Conservation (phyloP, 2,113 vertebrate genomes). For the Nanorana parkeri region DNA sequence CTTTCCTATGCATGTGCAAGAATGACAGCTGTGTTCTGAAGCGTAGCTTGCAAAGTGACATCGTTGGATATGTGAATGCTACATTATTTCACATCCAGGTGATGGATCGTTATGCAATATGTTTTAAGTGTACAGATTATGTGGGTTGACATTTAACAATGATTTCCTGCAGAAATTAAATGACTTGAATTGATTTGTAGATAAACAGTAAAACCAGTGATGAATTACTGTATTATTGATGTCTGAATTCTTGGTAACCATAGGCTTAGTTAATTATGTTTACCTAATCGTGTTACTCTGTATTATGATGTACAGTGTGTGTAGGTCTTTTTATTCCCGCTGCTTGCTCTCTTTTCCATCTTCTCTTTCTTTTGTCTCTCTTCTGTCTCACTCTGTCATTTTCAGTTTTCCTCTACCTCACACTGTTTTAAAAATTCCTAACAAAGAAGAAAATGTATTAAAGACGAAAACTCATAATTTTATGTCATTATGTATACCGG, state of each 20-base stretch:
- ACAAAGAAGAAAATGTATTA: too few species aligned
- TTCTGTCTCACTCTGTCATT: too few species aligned
- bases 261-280: constrained; percentile 26
- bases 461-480: too few species aligned
- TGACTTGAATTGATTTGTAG: constrained; percentile 20
- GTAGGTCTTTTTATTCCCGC: too few species aligned
- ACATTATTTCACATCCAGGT: constrained; percentile 25
- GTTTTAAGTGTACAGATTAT: constrained; percentile 15
- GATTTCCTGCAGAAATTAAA: constrained; percentile 5
- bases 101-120: constrained; percentile 19
- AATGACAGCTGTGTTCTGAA: too few species aligned
- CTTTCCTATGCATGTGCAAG: too few species aligned
- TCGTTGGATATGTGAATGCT: constrained; percentile 18
- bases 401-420: too few species aligned
- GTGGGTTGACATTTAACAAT: neutral
- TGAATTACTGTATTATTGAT: constrained; percentile 2
- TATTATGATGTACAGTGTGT: too few species aligned
- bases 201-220: constrained; percentile 35
- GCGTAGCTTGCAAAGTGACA: neutral
- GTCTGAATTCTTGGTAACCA: neutral
- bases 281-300: constrained; percentile 22
- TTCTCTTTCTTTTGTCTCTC: too few species aligned
- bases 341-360: too few species aligned
- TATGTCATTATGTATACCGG: too few species aligned
- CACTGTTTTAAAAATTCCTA: too few species aligned